phyloP scores from a whole-genome alignment of 2,888 invertebrate genomes.

The Saturnia pavonia region DNA sequence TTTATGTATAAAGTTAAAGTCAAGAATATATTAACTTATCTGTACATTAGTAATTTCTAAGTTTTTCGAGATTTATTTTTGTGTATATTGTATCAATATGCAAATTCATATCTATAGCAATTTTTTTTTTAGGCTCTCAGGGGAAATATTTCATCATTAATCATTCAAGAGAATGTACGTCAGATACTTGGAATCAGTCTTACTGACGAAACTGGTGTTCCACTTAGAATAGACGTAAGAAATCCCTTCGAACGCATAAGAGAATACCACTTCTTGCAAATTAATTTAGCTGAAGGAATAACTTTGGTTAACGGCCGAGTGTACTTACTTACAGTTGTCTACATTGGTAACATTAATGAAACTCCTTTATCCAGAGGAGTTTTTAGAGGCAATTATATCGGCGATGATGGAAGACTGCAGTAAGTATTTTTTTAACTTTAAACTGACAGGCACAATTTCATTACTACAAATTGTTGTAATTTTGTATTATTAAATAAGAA shows the following conservation, averaged over 20 bases:
- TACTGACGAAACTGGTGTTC: constrained; percentile 34
- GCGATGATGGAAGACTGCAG: constrained; percentile 51
- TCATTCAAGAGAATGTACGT: constrained; percentile 68
- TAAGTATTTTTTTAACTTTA: constrained; percentile 41
- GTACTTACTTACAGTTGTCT: constrained; percentile 53
- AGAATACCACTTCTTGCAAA: constrained; percentile 57
- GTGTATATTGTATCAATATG: too few relatives aligned
- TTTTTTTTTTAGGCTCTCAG: constrained; percentile 54
- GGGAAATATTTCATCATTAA: constrained; percentile 44
- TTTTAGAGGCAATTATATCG: constrained; percentile 67
- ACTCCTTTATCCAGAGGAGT: constrained; percentile 71
- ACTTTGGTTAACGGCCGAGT: constrained; percentile 44
- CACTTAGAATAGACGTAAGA: constrained; percentile 37
- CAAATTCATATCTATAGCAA: too few relatives aligned
- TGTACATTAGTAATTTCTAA: not conserved
- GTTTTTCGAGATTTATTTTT: not conserved
- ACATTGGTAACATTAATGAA: constrained; percentile 72
- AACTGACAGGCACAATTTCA: not conserved
- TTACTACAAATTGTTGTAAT: not conserved
- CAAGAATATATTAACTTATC: too few relatives aligned
- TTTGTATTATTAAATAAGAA: too few relatives aligned
- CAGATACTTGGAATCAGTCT: constrained; percentile 47
- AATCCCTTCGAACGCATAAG: constrained; percentile 51
- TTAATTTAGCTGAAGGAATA: constrained; percentile 54
- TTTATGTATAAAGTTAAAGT: too few relatives aligned